A percentile compares a stretch with the other conserved stretches of the same genome.
Evolutionary conservation across 2,797 vertebrate genomes (phyloP).

Genomic region (Silurus aristotelis): DNA sequence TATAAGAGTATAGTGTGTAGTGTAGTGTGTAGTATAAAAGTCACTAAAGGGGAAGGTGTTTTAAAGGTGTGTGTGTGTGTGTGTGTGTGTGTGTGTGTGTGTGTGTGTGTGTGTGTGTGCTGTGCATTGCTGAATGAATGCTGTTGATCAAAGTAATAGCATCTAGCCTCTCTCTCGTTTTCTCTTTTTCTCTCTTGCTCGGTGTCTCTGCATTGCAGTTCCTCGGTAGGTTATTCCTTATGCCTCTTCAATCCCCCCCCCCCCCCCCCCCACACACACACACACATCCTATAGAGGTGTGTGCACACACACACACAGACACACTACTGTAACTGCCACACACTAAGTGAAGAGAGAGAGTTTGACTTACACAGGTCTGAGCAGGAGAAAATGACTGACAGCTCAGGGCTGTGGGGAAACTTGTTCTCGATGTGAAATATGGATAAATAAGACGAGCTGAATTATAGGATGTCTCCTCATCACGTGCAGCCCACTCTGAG

Average conservation of each 20-base stretch:
- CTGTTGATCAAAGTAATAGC: not conserved
- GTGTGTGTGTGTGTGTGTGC: not conserved
- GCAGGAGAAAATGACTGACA: not conserved
- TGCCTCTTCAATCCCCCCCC: not conserved
- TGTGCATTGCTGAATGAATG: not conserved
- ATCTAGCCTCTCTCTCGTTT: not conserved
- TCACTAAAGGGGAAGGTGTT: not conserved
- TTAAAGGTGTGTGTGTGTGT: conserved; percentile 13
- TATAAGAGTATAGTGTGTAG: not conserved
- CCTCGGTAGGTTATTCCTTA: conserved; percentile 4
- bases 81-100: conserved; percentile 24
- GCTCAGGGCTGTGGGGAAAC: not conserved
- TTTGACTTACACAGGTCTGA: not conserved
- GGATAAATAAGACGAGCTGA: not conserved
- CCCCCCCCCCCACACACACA: no score
- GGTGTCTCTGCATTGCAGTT: conserved; percentile 23
- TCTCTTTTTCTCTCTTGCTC: conserved; percentile 13
- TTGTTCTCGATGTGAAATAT: not conserved
- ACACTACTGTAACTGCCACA: not conserved
- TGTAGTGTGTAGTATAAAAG: not conserved
- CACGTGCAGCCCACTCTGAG: not conserved
- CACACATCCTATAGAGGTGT: not conserved
- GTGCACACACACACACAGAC: not conserved
- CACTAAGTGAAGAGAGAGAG: not conserved
- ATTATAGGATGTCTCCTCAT: not conserved